Evolutionary conservation across 2,113 vertebrate genomes (phyloP), one percentile per base, ranked within the genome.

Genomic region (Vulpes lagopus): DNA sequence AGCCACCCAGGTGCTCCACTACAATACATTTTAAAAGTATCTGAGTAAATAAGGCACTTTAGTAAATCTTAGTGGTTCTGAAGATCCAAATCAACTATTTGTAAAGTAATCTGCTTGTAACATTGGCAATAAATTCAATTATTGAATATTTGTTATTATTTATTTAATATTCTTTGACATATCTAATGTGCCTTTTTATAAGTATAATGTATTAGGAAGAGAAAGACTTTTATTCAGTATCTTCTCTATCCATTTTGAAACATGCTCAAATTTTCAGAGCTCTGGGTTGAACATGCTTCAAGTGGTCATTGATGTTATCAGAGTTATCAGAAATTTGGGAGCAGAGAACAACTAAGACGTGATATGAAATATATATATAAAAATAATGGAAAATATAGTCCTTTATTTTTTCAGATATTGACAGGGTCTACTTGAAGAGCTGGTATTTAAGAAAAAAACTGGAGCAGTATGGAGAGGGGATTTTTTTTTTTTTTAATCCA

Each of bases 401-500:
- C 6, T 49, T 35, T 71, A 30, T 83, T 60, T 95, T 74, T 86
- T 87, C 62, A 87, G 57, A 82, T 20, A 84, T 3, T 96, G 67
- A 92, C 22, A 96, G 38, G 78, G 57, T 35, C 80, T 57, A 83
- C 30, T 85, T 49, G 57, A 64, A 82, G n/a, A 79, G 55, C 17
- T 53, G 53, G 53, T 83, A 62, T 96, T 94, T 91, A 78, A 96
- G 90, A 78, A 64, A 11, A 25, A 91, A 76, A 53, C 95, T 19
- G 22, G 22, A 57, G 64, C 53, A 60, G 16, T 55, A 49, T 2
- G 30, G 16, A 92, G 32, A 92, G 97, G 97, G 97, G 88, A 80
- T 57, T 97, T 97, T 97, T 93, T 73, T 76, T 64, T 80, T 96
- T 20, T 10, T 81, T 9, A 43, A 43, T 43, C 43, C 19, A 5